Percentiles rank a stretch among this genome's conserved stretches.
Conservation (phyloP, 2,113 vertebrate genomes). For the Pontoporia blainvillei region DNA sequence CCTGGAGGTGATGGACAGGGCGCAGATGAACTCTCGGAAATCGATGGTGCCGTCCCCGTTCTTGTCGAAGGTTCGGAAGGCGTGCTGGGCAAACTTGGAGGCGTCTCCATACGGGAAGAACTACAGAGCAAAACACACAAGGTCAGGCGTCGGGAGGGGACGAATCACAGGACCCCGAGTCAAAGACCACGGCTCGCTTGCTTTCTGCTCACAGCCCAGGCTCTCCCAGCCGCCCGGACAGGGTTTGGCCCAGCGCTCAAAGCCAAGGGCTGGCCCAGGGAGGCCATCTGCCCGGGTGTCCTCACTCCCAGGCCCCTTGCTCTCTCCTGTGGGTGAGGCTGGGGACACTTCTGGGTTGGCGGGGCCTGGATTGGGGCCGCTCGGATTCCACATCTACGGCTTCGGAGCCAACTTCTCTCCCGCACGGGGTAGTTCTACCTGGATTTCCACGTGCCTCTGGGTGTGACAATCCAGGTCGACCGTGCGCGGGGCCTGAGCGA, state of each 20-base stretch:
- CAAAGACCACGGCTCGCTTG: rapidly evolving
- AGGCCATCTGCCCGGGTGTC: rapidly evolving
- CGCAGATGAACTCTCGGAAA: constrained; percentile 99
- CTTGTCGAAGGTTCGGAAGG: constrained; percentile 99
- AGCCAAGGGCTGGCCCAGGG: background rate
- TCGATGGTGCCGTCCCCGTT: constrained; percentile 97
- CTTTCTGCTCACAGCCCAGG: too few species aligned
- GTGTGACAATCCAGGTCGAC: background rate
- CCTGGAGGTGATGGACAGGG: constrained; percentile 96
- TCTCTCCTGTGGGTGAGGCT: background rate
- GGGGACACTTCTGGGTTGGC: background rate
- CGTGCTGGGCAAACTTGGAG: constrained; percentile 98
- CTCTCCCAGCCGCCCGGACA: background rate
- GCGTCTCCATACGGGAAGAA: constrained; percentile 98
- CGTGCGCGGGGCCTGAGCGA: rapidly evolving
- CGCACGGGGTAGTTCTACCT: rapidly evolving
- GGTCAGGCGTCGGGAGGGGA: background rate
- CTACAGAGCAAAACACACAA: constrained; percentile 76
- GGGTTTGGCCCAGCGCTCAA: background rate
- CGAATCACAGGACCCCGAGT: rapidly evolving
- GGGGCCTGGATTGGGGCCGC: background rate
- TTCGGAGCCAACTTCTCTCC: background rate
- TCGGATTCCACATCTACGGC: too few species aligned
- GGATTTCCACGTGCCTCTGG: background rate
- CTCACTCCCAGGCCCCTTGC: background rate